Evolutionary conservation across 2,797 vertebrate species (phyloP).

Genomic region (Pipistrellus pipistrellus): DNA sequence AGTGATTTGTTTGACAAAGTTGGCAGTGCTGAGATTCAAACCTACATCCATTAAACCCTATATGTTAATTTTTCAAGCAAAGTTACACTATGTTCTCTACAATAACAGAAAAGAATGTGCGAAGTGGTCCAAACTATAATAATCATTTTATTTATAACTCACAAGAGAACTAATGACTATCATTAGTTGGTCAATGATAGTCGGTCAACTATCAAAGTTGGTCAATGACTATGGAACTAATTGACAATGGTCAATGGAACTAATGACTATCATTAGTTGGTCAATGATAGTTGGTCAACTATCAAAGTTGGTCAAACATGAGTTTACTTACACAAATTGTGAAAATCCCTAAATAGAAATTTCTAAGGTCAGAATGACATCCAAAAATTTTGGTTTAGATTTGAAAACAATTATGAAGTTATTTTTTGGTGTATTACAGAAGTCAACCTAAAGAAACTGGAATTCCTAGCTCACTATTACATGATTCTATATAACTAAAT

Average conservation of each 20-base stretch:
- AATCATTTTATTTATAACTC: slow-evolving; percentile 58
- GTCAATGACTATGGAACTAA: too few species aligned
- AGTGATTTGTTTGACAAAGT: slow-evolving; percentile 16
- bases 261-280: too few species aligned
- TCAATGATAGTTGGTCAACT: too few species aligned
- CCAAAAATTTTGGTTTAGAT: background rate
- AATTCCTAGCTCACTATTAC: background rate
- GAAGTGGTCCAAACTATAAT: slow-evolving; percentile 9
- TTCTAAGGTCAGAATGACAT: slow-evolving; percentile 43
- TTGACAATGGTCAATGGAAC: too few species aligned
- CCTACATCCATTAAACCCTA: background rate
- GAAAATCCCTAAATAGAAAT: slow-evolving; percentile 41
- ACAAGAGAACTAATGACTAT: background rate
- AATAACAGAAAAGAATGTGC: background rate
- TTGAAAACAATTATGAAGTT: slow-evolving; percentile 16
- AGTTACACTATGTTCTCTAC: background rate
- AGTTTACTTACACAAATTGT: slow-evolving; percentile 12
- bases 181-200: too few species aligned
- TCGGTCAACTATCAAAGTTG: too few species aligned
- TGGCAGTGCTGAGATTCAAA: background rate
- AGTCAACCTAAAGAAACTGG: slow-evolving; percentile 8
- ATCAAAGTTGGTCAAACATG: slow-evolving; percentile 21
- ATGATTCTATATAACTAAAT: slow-evolving; percentile 37
- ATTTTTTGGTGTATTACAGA: background rate
- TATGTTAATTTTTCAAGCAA: slow-evolving; percentile 4